Base-by-base conservation (phyloP, 92 coral and sea anemone species). In the Parazoanthus darwini region DNA sequence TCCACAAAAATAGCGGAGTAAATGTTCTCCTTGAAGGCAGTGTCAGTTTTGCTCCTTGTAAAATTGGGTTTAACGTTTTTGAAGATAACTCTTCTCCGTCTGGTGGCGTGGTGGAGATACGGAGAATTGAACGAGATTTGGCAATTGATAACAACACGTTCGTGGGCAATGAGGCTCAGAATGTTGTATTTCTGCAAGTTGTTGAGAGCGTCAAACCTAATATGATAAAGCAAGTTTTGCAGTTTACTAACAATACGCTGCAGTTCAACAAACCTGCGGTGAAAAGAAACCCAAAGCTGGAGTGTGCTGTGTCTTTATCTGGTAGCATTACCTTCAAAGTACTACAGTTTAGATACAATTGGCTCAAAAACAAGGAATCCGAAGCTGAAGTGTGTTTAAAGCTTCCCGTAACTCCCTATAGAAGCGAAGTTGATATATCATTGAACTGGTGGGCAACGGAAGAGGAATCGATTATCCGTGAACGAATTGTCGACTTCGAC, bases 391-490 rank as follows among this genome's bases (percentile, higher is more conserved):
- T 94, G 6, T 92, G 91, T 51, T 15, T 92, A 4, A 82, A 33
- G 37, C 51, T 84, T 8, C 90, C 84, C 18, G 89, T 86, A 50
- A 74, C 13, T 68, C 56, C 90, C 36, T 58, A 81, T 38, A 58
- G n/a, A 65, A 81, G 79, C 43, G 20, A 58, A 36, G 22, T 94
- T n/a, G 48, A 90, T 22, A 72, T 88, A 26, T 75, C 88, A 43
- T 84, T 74, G 81, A 94, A 94, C 89, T 94, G 96, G 96, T 94
- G 96, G 96, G 94, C 93, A 14, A 88, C 91, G 6, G 20, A 36
- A 7, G 74, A 50, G 1, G 81, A 23, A 6, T 20, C 58, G 3
- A 59, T 67, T 2, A 50, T 94, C 35, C 85, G 88, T 25, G 80
- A 94, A 36, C 86, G 91, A 80, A 86, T 94, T 63, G 80, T 87